Evolutionary conservation across 2,113 vertebrate species (phyloP).

Genomic region (Gambusia holbrooki): DNA sequence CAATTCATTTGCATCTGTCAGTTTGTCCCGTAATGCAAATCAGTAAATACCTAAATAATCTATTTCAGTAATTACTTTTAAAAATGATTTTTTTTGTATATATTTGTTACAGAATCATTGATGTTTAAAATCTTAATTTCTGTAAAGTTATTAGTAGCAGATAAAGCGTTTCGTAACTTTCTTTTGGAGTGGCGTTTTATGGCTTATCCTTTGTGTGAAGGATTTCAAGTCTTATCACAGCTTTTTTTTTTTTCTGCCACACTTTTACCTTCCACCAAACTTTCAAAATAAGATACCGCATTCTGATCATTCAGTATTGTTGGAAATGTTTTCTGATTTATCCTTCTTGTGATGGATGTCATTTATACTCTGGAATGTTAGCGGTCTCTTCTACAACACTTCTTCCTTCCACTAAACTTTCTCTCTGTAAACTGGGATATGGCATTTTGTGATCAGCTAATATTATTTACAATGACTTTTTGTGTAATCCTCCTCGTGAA

Average conservation of each 20-base stretch:
- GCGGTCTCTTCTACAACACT: no score
- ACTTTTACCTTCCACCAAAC: not conserved
- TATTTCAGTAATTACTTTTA: not conserved
- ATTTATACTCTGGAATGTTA: not conserved
- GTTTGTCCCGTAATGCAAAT: no score
- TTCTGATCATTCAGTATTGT: not conserved
- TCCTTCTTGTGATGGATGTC: no score
- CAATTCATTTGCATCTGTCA: not conserved
- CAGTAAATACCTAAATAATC: not conserved
- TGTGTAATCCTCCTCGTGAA: not conserved
- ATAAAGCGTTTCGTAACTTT: not conserved
- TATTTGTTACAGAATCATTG: no score
- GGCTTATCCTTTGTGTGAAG: no score
- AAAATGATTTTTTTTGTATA: no score
- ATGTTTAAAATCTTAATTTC: not conserved
- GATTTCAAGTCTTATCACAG: not conserved
- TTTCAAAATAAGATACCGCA: not conserved
- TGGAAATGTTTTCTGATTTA: no score
- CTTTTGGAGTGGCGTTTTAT: no score
- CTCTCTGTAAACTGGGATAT: not conserved
- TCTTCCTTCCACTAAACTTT: not conserved
- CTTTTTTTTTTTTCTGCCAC: no score
- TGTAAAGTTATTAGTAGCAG: not conserved
- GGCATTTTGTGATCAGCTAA: not conserved
- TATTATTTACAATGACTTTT: not conserved